Evolutionary conservation across 2,113 vertebrate species (phyloP).

Genomic region (Pedetes capensis): DNA sequence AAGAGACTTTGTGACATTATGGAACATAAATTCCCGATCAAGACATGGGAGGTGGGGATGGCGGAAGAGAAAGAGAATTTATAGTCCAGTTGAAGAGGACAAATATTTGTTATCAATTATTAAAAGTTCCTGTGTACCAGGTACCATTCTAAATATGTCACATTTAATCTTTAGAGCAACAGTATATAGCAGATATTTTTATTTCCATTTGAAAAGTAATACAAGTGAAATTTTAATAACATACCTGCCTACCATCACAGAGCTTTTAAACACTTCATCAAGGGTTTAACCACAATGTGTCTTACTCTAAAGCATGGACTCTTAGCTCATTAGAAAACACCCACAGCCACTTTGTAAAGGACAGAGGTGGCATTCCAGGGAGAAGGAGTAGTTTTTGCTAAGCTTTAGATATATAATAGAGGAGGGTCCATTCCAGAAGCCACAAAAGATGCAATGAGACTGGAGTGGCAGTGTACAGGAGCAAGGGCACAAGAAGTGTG

Average conservation of each 20-base stretch:
- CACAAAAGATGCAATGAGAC: not conserved
- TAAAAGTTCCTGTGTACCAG: not conserved
- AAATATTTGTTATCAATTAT: not conserved
- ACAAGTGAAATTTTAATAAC: not conserved
- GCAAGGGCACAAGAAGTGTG: no score
- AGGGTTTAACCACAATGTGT: not conserved
- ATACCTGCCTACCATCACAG: not conserved
- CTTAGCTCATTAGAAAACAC: not conserved
- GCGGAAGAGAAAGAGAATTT: not conserved
- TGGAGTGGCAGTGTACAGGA: no score
- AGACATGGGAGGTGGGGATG: not conserved
- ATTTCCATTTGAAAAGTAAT: not conserved
- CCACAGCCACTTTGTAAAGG: not conserved
- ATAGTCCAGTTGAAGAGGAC: not conserved
- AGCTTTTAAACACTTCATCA: not conserved
- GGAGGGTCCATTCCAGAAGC: not conserved
- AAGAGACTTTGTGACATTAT: not conserved
- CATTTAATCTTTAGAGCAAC: not conserved
- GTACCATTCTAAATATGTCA: not conserved
- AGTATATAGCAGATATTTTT: not conserved
- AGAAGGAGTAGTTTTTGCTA: not conserved
- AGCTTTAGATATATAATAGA: not conserved
- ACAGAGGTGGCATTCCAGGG: not conserved
- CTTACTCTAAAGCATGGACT: not conserved
- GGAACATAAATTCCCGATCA: not conserved